Percentiles rank a stretch among this genome's conserved stretches.
Conservation (phyloP, 2,113 vertebrate species). For the Callithrix jacchus region DNA sequence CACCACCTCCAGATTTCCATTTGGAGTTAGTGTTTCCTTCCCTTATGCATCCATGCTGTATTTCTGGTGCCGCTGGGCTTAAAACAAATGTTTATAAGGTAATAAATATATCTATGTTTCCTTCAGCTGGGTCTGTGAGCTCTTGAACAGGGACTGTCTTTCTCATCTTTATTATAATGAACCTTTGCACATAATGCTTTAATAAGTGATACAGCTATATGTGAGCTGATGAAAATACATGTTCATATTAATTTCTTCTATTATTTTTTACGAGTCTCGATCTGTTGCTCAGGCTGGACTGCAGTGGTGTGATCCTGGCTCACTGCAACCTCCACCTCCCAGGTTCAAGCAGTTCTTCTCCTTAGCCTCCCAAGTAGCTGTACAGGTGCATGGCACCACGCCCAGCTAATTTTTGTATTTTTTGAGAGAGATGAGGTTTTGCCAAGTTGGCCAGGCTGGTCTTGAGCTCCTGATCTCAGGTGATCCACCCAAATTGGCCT, state of each 20-base stretch:
- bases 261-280: background rate
- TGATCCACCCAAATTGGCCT: too few relatives aligned
- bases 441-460: too few relatives aligned
- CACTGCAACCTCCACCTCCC: too few relatives aligned
- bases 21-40: background rate
- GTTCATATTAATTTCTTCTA: background rate
- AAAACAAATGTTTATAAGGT: background rate
- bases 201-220: constrained; percentile 1
- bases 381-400: accelerated
- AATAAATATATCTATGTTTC: background rate
- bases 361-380: too few relatives aligned
- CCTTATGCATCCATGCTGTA: background rate
- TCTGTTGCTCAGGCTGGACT: too few relatives aligned
- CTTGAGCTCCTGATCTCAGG: too few relatives aligned
- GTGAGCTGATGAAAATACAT: background rate
- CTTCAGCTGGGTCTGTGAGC: background rate
- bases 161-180: background rate
- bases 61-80: background rate
- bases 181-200: background rate
- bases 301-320: too few relatives aligned
- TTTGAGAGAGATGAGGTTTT: too few relatives aligned
- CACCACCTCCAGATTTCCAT: background rate
- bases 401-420: too few relatives aligned
- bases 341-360: too few relatives aligned
- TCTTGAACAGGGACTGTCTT: background rate